Evolutionary conservation across 1,140 invertebrate genomes (phyloP).

Genomic region (Zaprionus ornatus): DNA sequence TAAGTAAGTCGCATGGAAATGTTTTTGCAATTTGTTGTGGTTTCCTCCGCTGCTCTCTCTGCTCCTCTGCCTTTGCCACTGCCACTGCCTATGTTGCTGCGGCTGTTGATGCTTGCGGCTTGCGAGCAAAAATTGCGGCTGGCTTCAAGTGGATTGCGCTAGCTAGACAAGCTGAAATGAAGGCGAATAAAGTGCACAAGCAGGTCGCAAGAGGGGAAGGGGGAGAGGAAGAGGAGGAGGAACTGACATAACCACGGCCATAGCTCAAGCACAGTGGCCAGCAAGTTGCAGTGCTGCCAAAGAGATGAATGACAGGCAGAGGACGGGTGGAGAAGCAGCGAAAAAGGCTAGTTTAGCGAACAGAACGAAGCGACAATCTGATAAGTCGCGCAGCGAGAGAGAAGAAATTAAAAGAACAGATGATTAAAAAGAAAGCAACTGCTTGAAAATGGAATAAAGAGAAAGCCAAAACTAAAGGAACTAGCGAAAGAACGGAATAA

Average conservation of each 20-base stretch:
- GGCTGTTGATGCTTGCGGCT: constrained; percentile 31
- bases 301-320: background rate
- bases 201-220: constrained; percentile 21
- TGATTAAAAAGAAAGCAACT: constrained; percentile 15
- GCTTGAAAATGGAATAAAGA: background rate
- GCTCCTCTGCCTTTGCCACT: background rate
- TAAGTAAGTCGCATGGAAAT: constrained; percentile 78
- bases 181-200: constrained; percentile 51
- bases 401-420: constrained; percentile 11
- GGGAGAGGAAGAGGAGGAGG: background rate
- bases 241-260: constrained; percentile 34
- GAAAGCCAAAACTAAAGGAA: constrained; percentile 3
- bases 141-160: constrained; percentile 73
- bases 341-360: constrained; percentile 3
- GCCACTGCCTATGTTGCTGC: background rate
- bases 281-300: constrained; percentile 16
- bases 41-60: constrained; percentile 1
- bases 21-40: constrained; percentile 76
- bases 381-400: constrained; percentile 8
- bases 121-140: constrained; percentile 68
- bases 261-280: constrained; percentile 33
- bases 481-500: background rate
- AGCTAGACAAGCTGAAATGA: constrained; percentile 65
- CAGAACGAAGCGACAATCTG: constrained; percentile 17
- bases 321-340: background rate